Evolutionary conservation across 2,797 vertebrate species (phyloP).

Genomic region (Melanotaenia boesemani): DNA sequence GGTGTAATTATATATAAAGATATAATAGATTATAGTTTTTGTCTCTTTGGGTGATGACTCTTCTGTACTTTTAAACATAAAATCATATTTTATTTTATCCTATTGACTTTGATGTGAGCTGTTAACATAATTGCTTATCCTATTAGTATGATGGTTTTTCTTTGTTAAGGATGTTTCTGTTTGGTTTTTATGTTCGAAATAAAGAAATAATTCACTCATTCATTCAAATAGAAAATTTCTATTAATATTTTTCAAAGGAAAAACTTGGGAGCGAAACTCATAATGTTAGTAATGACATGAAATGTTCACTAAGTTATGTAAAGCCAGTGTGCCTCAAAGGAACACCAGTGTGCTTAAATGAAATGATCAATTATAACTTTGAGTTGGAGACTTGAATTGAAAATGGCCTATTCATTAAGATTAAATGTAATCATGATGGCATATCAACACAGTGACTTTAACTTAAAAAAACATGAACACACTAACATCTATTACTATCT

Average conservation of each 20-base stretch:
- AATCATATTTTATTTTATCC: too few relatives aligned
- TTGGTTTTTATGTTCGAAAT: too few relatives aligned
- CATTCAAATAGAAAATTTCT: too few relatives aligned
- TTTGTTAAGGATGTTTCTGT: too few relatives aligned
- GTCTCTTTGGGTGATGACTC: too few relatives aligned
- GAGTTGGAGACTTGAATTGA: neutral
- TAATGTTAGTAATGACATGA: neutral
- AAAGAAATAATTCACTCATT: too few relatives aligned
- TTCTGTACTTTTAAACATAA: too few relatives aligned
- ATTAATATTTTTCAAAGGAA: neutral
- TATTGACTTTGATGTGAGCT: too few relatives aligned
- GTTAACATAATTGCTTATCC: too few relatives aligned
- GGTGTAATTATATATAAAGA: too few relatives aligned
- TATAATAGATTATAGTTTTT: too few relatives aligned
- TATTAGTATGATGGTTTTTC: too few relatives aligned
- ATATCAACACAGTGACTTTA: neutral
- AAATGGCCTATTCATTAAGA: neutral
- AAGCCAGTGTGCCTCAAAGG: neutral
- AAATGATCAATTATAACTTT: neutral
- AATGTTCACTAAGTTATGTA: neutral
- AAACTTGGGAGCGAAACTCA: neutral
- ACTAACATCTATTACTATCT: neutral
- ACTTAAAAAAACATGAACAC: neutral
- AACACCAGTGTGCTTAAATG: neutral
- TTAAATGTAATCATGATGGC: neutral